Evolutionary conservation across 2,888 invertebrate species (phyloP).

Genomic region (Imbricaverruca yamaguchii): DNA sequence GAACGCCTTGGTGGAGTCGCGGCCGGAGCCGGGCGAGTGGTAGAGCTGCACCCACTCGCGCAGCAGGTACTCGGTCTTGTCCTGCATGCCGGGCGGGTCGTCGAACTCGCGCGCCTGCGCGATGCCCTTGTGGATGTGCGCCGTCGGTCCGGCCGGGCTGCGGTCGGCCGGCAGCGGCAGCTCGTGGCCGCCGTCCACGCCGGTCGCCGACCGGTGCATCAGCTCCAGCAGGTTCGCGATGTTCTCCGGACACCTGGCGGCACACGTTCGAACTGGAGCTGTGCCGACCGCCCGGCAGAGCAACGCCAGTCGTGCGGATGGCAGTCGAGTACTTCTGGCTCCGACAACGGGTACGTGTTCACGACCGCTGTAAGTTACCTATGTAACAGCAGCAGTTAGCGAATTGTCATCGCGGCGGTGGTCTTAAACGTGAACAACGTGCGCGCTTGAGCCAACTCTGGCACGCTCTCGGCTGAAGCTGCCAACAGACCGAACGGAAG

Average conservation of each 20-base stretch:
- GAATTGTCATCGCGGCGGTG: no score
- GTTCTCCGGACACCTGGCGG: conserved; percentile 26
- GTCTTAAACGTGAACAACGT: no score
- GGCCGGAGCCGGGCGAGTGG: conserved; percentile 63
- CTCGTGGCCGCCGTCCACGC: conserved; percentile 21
- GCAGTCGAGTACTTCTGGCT: no score
- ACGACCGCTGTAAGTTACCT: no score
- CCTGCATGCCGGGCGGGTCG: conserved; percentile 87
- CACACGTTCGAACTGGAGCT: not conserved
- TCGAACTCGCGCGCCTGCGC: conserved; percentile 76
- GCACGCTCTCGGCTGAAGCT: no score
- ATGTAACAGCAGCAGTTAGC: no score
- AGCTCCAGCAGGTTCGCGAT: conserved; percentile 14
- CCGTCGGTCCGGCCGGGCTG: conserved; percentile 55
- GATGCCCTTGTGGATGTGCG: conserved; percentile 89
- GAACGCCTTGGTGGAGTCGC: conserved; percentile 84
- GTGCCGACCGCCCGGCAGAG: no score
- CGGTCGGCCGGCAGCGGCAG: conserved; percentile 5
- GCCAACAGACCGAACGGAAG: no score
- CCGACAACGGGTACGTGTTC: no score
- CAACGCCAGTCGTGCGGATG: no score
- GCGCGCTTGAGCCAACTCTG: no score
- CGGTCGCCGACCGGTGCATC: conserved; percentile 19
- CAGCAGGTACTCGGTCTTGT: conserved; percentile 87
- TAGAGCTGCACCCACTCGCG: conserved; percentile 92